Evolutionary conservation across 2,888 invertebrate species (phyloP), one percentile per base, ranked within the genome.

Genomic region (Epistrophe grossulariae): DNA sequence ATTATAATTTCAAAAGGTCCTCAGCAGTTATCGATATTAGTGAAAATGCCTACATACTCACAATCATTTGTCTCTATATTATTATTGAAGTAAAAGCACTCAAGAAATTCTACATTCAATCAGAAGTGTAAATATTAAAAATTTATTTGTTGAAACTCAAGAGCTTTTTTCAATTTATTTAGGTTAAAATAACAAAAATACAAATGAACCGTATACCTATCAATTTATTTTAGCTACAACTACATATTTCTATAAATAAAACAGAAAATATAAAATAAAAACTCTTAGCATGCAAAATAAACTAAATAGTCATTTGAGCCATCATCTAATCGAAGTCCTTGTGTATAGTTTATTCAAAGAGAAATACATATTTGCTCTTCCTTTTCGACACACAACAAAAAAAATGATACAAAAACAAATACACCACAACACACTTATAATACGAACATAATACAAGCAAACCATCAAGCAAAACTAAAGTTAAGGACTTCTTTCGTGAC

Each of bases 401-500:
- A 38, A 31, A 57, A 43, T 11, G 64, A 35, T 38, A 66, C n/a
- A 15, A 57, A 57, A 43, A 43, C 13, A 66, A 50, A 50, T 24
- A 70, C 17, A 68, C 35, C 52, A 70, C 50, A 52, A 35, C 50
- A 70, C 31, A 5, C 2, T 2, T 5, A 31, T 31, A 28, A 35
- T 40, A 60, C 38, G 40, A 60, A 4, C 13, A 40, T 40, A 62
- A 62, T 62, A 6, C 66, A 66, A 31, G 31, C 24, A 31, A 55
- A 11, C 48, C 45, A 48, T 48, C 35, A 71, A 57, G 66, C 77
- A 59, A 71, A 78, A 70, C 82, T 66, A 71, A 79, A 79, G 66
- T 79, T 79, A 79, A 82, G 74, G 74, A 74, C 66, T 74, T 82
- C 70, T 68, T 79, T 79, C 79, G 79, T 87, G 87, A 83, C 87